Base-by-base conservation (phyloP, 2,113 vertebrate genomes). In the Proterorhinus semilunaris region DNA sequence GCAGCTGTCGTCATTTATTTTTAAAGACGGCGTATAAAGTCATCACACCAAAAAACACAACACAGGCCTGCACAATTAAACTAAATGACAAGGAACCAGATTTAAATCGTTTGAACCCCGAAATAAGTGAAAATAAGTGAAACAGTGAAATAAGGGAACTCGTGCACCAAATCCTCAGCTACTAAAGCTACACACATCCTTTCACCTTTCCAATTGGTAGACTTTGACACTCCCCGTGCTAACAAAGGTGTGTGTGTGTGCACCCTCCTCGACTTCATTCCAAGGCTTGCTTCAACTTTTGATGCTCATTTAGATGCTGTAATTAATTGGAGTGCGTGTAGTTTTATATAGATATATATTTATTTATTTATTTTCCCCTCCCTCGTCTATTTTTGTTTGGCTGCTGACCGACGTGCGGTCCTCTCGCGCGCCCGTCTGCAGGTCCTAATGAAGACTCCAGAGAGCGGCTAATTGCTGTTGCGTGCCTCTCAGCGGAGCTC, bases 381-480 rank as follows among this genome's bases (percentile, higher is more conserved):
- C 27, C 27, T 80, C 82, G 87, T 91, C 87, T 92, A 91, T 91
- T 92, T 93, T 91, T 91, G 88, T 91, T 89, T 90, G 83, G 88
- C 87, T 92, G 90, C 89, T 92, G 91, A 92, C 91, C 89, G 88
- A 91, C 86, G 79, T 81, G 81, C 83, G 84, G 91, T 89, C 87
- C 86, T 91, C 87, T 85, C 82, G 76, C 74, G 78, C 82, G 50
- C 77, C 79, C 86, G 66, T 91, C 91, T 91, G 78, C 88, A 90
- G 92, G 91, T 92, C 88, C 88, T 93, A 93, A 93, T 93, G 91
- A 93, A 92, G 90, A 92, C 92, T 93, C 92, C 89, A 92, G 91
- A 93, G 92, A 90, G 86, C 21, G 72, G 73, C 86, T 93, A 93
- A 92, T 92, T 92, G 90, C 89, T 68, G 88, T 88, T 90, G 88